Evolutionary conservation across 2,113 vertebrate species (phyloP), one percentile per base, ranked within the genome.

Genomic region (Plecotus auritus): DNA sequence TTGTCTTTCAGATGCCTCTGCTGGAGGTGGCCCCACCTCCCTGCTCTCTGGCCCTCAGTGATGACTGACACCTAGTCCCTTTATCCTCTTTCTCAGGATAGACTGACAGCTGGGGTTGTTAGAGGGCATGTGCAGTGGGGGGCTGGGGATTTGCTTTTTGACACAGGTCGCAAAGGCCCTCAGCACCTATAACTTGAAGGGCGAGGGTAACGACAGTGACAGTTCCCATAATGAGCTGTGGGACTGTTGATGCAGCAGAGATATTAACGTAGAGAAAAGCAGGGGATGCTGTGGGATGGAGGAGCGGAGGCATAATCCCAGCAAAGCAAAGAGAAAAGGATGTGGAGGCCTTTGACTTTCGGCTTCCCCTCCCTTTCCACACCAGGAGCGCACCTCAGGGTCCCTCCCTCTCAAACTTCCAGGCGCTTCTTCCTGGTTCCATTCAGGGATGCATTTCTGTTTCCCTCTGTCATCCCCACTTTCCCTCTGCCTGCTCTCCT

Each of bases 1-100:
- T 96, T 89, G 67, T 88, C 92, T 92, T 93, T 42, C 95, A 96
- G 76, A 64, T 78, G 72, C 87, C 35, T 72, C 37, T 67, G 72
- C 45, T 88, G 69, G 12, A 9, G 7, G 56, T 5, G 40, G 51
- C 30, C 94, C 37, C 87, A 32, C 37, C 84, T 95, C 80, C 70
- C 73, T 74, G 73, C 72, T 23, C 35, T 84, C 17, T 22, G 32
- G 51, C 90, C 6, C 54, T 82, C 56, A 13, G 32, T 47, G 70
- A 1, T 1, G 7, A 56, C 89, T 11, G 16, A 73, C 0, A 37
- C 72, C 42, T 5, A 17, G 2, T 20, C 28, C 9, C 85, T 20
- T 42, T 74, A 20, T 3, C 12, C 67, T 85, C 28, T 72, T 1
- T 73, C 93, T 82, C 1, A 1, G 69, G 69, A 17, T 37, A 13